phyloP scores from a whole-genome alignment of 2,888 invertebrate species.

The Podabrus alpinus region DNA sequence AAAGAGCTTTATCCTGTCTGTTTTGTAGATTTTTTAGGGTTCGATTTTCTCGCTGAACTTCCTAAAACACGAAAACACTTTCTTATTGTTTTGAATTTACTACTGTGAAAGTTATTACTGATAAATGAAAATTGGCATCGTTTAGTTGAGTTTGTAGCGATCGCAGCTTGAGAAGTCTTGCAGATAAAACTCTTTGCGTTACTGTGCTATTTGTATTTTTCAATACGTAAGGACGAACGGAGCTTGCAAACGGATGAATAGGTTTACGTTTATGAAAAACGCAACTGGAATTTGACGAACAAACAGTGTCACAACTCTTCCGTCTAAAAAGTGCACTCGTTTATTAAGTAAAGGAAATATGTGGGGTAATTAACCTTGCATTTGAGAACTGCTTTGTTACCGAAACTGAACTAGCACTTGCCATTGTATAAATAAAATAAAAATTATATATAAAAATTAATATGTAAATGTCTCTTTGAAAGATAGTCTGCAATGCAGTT shows the following conservation, averaged over 20 bases:
- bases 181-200: slow-evolving; percentile 72
- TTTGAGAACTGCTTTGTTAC: not conserved
- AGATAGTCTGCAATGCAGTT: slow-evolving; percentile 48
- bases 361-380: not conserved
- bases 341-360: not conserved
- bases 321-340: slow-evolving; percentile 42
- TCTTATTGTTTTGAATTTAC: not conserved
- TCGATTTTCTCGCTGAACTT: slow-evolving; percentile 74
- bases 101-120: slow-evolving; percentile 59
- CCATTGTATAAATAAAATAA: slow-evolving; percentile 34
- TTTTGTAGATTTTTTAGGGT: slow-evolving; percentile 76
- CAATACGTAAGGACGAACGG: slow-evolving; percentile 29
- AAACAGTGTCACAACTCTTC: slow-evolving; percentile 51
- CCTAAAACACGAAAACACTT: slow-evolving; percentile 54
- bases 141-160: slow-evolving; percentile 79
- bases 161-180: slow-evolving; percentile 74
- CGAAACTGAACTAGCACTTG: slow-evolving; percentile 34
- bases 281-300: slow-evolving; percentile 54
- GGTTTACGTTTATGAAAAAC: slow-evolving; percentile 51
- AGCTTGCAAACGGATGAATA: slow-evolving; percentile 49
- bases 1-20: slow-evolving; percentile 77
- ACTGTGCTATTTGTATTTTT: slow-evolving; percentile 41
- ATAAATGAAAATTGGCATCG: slow-evolving; percentile 78
- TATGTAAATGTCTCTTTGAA: slow-evolving; percentile 25
- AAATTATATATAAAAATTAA: slow-evolving; percentile 14